These are phyloP conservation scores for Platysteira castanea DNA, from an alignment of 2,113 vertebrate species.

Conservation along the genomic window DNA sequence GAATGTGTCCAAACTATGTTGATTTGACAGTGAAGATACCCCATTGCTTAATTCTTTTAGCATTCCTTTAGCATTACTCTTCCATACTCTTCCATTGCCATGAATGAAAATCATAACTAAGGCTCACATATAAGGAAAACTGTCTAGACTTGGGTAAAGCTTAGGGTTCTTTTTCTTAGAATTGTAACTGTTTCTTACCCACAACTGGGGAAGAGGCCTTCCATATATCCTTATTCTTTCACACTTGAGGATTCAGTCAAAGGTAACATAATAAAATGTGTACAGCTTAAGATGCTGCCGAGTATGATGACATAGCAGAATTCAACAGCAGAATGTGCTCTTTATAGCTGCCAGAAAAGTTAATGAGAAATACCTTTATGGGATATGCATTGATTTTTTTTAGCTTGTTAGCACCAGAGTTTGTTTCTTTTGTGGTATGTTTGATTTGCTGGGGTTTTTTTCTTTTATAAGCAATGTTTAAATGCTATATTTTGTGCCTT, in stretches of 20 bases:
- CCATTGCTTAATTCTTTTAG: not conserved
- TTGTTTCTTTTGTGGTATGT: not conserved
- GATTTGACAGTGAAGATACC: not conserved
- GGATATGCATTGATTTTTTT: not conserved
- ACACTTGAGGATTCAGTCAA: not conserved
- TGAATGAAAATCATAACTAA: not conserved
- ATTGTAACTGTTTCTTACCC: not conserved
- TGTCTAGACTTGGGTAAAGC: not conserved
- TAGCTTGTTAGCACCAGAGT: not conserved
- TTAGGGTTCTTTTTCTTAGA: not conserved
- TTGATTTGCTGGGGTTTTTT: not conserved
- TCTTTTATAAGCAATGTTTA: not conserved
- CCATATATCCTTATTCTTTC: not conserved
- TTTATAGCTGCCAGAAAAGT: not conserved
- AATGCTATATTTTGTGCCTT: not conserved
- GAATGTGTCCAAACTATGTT: not conserved
- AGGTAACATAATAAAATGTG: not conserved
- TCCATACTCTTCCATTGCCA: not conserved
- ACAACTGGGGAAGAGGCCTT: not conserved
- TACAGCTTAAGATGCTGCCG: not conserved
- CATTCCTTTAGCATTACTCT: not conserved
- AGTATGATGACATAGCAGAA: not conserved
- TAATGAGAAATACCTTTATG: not conserved
- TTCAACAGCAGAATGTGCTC: not conserved
- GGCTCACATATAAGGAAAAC: not conserved